Percentiles rank a stretch among this genome's conserved stretches.
Evolutionary conservation across 2,797 vertebrate species (phyloP).

Genomic region (Platyrinchus mystaceus): DNA sequence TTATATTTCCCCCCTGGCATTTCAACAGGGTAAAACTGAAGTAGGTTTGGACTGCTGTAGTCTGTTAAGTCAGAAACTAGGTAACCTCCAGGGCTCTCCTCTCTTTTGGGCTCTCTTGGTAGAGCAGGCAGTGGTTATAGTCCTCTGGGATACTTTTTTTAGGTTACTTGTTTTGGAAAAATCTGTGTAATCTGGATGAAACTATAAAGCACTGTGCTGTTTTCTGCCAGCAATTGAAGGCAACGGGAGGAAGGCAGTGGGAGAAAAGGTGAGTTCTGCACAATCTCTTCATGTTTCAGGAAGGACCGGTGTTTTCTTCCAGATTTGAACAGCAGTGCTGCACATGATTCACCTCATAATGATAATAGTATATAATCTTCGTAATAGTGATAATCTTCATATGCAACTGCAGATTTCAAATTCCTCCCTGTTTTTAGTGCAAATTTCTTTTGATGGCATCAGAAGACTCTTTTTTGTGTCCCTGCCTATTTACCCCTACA

Average conservation of each 20-base stretch:
- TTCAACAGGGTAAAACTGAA: constrained; percentile 21
- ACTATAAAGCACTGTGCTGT: background rate
- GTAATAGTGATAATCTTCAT: background rate
- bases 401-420: background rate
- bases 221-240: background rate
- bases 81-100: constrained; percentile 6
- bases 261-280: background rate
- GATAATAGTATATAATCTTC: constrained; percentile 25
- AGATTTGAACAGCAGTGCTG: background rate
- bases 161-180: background rate
- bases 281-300: background rate
- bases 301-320: background rate
- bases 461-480: background rate
- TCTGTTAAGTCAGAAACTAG: constrained; percentile 10
- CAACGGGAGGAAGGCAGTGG: background rate
- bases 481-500: background rate
- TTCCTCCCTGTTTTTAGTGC: background rate
- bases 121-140: background rate
- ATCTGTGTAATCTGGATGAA: background rate
- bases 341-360: background rate
- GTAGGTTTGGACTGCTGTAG: background rate
- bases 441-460: constrained; percentile 14
- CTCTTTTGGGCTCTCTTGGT: background rate
- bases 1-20: background rate
- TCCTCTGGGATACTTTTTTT: background rate